Percentiles rank a stretch among this genome's conserved stretches.
phyloP scores from a whole-genome alignment of 2,797 vertebrate genomes.

The Phalloptychus januarius region DNA sequence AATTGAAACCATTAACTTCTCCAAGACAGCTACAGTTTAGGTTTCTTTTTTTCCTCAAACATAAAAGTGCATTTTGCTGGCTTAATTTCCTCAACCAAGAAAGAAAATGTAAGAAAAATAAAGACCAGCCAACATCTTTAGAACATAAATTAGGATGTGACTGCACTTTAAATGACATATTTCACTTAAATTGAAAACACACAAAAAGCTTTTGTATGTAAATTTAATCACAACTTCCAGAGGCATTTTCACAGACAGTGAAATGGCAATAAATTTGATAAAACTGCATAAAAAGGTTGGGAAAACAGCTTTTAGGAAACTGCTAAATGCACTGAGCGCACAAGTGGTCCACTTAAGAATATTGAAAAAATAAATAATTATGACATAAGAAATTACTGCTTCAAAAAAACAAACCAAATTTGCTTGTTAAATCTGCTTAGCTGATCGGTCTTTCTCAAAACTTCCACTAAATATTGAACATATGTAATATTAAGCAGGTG shows the following conservation, averaged over 20 bases:
- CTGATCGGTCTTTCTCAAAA: not conserved
- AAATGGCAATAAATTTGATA: slow-evolving; percentile 13
- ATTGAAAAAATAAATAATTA: not conserved
- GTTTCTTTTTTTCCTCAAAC: not conserved
- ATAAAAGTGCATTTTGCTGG: not conserved
- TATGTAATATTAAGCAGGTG: not conserved
- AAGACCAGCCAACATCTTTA: not conserved
- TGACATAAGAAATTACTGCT: not conserved
- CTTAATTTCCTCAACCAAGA: not conserved
- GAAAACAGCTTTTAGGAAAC: slow-evolving; percentile 1
- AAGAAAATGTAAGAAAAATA: not conserved
- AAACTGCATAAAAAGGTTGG: not conserved
- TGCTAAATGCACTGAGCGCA: not conserved
- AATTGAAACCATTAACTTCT: not conserved
- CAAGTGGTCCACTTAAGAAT: not conserved
- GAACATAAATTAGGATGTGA: slow-evolving; percentile 1
- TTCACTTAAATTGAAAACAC: slow-evolving; percentile 4
- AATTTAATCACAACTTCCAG: slow-evolving; percentile 9
- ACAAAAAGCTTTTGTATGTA: slow-evolving; percentile 9
- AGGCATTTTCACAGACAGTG: slow-evolving; percentile 4
- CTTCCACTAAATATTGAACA: not conserved
- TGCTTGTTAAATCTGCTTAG: not conserved
- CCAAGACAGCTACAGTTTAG: not conserved
- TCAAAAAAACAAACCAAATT: not conserved
- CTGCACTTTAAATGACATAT: slow-evolving; percentile 4